Evolutionary conservation across 2,888 invertebrate genomes (phyloP).

Genomic region (Clunio marinus): DNA sequence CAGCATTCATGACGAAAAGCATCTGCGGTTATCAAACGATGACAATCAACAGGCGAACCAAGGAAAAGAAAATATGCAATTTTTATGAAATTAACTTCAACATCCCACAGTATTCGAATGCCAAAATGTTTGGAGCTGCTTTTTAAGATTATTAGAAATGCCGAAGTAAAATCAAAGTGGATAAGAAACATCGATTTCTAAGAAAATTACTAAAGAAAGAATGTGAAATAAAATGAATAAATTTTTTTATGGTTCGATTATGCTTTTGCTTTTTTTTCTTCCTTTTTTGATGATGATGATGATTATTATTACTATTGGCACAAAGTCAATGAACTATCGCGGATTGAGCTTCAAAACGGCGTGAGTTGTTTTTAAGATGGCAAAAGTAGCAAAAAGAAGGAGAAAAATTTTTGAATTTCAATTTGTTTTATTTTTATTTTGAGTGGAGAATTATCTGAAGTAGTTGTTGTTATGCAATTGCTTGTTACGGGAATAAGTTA

Average conservation of each 20-base stretch:
- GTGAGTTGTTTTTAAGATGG: no score
- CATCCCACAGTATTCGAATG: neutral
- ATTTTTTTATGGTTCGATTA: constrained; percentile 33
- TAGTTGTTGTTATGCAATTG: no score
- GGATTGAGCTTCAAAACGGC: no score
- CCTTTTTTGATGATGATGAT: constrained; percentile 34
- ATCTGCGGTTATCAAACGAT: constrained; percentile 1
- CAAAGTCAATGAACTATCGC: neutral
- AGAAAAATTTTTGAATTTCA: no score
- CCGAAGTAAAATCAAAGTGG: constrained; percentile 4
- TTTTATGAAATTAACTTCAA: neutral
- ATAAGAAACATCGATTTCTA: neutral
- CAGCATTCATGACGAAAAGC: constrained; percentile 9
- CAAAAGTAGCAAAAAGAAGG: no score
- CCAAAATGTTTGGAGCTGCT: neutral
- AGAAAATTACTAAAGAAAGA: neutral
- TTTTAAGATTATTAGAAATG: no score
- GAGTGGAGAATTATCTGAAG: no score
- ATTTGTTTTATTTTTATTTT: no score
- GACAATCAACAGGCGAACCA: neutral
- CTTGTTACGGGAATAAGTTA: neutral
- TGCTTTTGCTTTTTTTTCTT: constrained; percentile 24
- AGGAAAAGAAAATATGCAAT: neutral
- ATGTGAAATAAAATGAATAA: constrained; percentile 20
- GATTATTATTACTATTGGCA: no score